Conservation (phyloP, 1,140 invertebrate species). For the Tyrophagus putrescentiae region DNA sequence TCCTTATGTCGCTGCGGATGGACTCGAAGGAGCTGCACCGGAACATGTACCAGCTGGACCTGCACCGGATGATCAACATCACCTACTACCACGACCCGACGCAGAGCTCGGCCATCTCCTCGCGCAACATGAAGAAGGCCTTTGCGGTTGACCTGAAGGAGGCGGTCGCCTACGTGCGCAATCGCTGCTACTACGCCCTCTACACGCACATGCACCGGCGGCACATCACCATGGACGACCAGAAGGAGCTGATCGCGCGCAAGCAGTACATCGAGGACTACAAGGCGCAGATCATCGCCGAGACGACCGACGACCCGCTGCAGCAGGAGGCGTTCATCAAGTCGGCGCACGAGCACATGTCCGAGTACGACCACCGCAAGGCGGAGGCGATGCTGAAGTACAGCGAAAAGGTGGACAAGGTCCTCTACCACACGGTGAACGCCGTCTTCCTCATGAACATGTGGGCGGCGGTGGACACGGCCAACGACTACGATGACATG, state of each 20-base stretch:
- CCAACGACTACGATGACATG: neutral
- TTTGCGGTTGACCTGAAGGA: neutral
- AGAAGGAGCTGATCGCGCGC: conserved; percentile 3
- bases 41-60: neutral
- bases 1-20: neutral
- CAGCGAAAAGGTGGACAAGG: neutral
- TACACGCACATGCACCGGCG: neutral
- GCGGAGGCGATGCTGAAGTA: neutral
- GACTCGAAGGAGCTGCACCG: conserved; percentile 8
- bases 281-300: neutral
- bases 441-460: neutral
- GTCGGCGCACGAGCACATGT: conserved; percentile 6
- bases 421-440: neutral
- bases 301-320: neutral
- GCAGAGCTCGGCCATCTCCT: neutral
- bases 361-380: conserved; percentile 1
- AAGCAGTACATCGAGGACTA: conserved; percentile 9
- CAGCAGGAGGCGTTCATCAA: neutral
- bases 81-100: conserved; percentile 9
- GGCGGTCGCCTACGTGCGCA: neutral
- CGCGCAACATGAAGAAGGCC: conserved; percentile 10
- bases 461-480: neutral
- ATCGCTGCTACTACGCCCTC: neutral
- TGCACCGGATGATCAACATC: conserved; percentile 10
- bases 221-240: neutral